phyloP scores from a whole-genome alignment of 2,113 vertebrate genomes.

The Ochotona curzoniae region DNA sequence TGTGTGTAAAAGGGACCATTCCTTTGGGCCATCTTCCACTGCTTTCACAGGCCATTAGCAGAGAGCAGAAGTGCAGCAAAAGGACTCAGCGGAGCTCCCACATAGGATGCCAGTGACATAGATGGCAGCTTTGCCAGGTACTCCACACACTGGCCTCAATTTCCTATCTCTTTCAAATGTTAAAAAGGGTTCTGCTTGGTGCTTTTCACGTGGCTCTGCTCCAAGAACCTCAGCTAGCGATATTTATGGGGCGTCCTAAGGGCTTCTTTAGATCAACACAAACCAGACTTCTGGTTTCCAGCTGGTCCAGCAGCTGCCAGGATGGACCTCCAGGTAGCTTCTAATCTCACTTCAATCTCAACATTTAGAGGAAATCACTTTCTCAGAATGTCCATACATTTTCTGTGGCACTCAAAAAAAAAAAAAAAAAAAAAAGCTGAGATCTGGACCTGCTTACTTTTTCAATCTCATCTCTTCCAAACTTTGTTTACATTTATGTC shows the following conservation, averaged over 20 bases:
- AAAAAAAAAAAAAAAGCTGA: not conserved
- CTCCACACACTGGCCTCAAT: too few relatives aligned
- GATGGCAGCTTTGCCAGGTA: too few relatives aligned
- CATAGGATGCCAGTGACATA: too few relatives aligned
- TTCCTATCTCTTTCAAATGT: not conserved
- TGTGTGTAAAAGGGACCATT: too few relatives aligned
- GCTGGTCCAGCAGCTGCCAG: not conserved
- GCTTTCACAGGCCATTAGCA: too few relatives aligned
- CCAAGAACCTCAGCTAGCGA: not conserved
- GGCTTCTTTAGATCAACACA: not conserved
- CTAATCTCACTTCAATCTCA: not conserved
- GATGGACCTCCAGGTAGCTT: not conserved
- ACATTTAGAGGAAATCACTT: not conserved
- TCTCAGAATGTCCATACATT: not conserved
- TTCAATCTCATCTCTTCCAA: not conserved
- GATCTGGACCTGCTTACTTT: not conserved
- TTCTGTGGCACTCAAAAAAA: not conserved
- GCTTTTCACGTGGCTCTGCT: not conserved
- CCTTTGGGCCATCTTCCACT: too few relatives aligned
- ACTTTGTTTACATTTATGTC: not conserved
- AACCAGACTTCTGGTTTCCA: not conserved
- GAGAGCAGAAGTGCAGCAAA: too few relatives aligned
- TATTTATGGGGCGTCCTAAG: not conserved
- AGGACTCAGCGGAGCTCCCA: too few relatives aligned
- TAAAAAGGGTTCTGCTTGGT: not conserved